phyloP scores from a whole-genome alignment of 2,797 vertebrate genomes.

The Lacerta agilis region DNA sequence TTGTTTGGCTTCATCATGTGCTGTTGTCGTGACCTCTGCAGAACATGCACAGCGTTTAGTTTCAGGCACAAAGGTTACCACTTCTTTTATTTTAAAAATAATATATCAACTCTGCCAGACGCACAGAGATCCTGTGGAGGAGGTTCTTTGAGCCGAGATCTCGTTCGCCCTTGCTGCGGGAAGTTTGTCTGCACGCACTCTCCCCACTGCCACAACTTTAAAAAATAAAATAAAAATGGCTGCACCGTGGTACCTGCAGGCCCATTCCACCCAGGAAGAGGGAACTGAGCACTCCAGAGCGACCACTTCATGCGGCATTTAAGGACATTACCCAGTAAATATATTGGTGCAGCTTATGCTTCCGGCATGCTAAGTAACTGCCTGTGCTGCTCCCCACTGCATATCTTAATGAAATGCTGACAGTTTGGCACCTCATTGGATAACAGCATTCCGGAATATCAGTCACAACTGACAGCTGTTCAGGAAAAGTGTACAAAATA shows the following conservation, averaged over 20 bases:
- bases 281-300: conserved; percentile 3
- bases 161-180: background rate
- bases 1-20: background rate
- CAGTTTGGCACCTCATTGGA: conserved; percentile 26
- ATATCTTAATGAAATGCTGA: conserved; percentile 39
- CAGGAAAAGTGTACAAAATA: conserved; percentile 26
- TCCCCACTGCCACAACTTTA: background rate
- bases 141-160: background rate
- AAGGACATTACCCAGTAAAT: conserved; percentile 30
- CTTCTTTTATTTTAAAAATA: background rate
- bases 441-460: conserved; percentile 27
- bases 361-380: conserved; percentile 25
- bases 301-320: conserved; percentile 15
- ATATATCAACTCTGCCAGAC: background rate
- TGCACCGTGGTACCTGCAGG: background rate
- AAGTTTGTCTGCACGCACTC: background rate
- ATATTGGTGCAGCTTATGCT: background rate
- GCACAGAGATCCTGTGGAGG: background rate
- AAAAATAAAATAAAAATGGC: background rate
- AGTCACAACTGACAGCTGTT: conserved; percentile 28
- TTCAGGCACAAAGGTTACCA: background rate
- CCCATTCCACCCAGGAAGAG: background rate
- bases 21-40: background rate
- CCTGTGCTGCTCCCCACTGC: background rate
- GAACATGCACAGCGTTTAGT: background rate